A percentile compares a stretch with the other conserved stretches of the same genome.
Evolutionary conservation across 37 sponge, comb jelly and placozoan species (phyloP).

Genomic region (Hormiphora californensis): DNA sequence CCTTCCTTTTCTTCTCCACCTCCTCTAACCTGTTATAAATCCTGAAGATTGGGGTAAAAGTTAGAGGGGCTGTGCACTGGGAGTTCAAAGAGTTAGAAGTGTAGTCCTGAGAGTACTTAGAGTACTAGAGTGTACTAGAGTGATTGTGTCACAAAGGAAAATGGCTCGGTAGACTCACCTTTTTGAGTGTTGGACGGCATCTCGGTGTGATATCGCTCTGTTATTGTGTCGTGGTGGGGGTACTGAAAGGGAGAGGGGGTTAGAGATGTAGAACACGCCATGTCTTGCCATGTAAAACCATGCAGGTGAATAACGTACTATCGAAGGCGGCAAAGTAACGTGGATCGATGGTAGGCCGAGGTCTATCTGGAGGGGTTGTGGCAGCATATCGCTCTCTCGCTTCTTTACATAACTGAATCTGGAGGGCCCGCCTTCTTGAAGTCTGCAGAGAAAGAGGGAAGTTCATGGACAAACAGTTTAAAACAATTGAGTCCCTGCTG

Average conservation of each 20-base stretch:
- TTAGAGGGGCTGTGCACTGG: too few species aligned
- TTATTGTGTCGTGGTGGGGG: conserved; percentile 14
- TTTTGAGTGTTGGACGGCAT: background rate
- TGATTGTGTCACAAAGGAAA: too few species aligned
- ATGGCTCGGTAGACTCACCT: conserved; percentile 36
- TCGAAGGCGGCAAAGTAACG: conserved; percentile 13
- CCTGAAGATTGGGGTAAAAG: too few species aligned
- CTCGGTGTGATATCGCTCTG: conserved; percentile 21
- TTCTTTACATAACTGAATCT: conserved; percentile 43
- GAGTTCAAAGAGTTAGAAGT: too few species aligned
- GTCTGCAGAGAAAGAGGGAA: background rate
- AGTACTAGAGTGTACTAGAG: too few species aligned
- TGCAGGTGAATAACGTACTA: background rate
- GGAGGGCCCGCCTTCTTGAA: conserved; percentile 27
- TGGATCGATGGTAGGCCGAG: conserved; percentile 18
- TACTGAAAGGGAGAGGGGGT: conserved; percentile 29
- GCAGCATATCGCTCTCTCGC: background rate
- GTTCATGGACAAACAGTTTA: background rate
- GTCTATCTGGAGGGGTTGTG: conserved; percentile 12
- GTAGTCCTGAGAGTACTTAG: too few species aligned
- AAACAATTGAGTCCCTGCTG: background rate
- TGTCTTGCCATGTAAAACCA: background rate
- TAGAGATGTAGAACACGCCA: too few species aligned
- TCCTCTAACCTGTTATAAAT: conserved; percentile 1
- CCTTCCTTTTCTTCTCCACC: conserved; percentile 44